Evolutionary conservation across 2,888 invertebrate genomes (phyloP).

Genomic region (Tupiocoris notatus): DNA sequence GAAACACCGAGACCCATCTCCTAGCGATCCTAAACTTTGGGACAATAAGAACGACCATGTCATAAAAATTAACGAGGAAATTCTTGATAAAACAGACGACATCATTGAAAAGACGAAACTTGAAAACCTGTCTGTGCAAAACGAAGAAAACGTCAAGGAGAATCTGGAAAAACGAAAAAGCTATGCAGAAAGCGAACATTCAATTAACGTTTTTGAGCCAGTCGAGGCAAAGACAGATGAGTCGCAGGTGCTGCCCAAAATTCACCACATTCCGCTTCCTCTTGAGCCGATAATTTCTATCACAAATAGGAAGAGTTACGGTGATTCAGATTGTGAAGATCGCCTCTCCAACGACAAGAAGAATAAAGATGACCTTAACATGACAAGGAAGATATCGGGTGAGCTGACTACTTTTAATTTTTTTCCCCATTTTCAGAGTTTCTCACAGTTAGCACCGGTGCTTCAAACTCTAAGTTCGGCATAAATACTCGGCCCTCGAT

Average conservation of each 20-base stretch:
- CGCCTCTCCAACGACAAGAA: constrained; percentile 27
- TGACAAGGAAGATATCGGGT: constrained; percentile 40
- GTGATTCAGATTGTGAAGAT: constrained; percentile 21
- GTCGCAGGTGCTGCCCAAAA: background rate
- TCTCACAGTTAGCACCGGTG: no score
- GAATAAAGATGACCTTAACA: constrained; percentile 33
- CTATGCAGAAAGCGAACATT: background rate
- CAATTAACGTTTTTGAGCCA: background rate
- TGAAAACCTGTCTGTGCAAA: background rate
- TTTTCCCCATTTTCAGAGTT: background rate
- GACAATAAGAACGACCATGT: constrained; percentile 9
- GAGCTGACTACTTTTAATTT: background rate
- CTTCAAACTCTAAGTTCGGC: no score
- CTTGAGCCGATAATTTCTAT: constrained; percentile 34
- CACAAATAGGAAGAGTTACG: constrained; percentile 1
- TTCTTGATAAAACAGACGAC: background rate
- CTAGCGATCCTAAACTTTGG: constrained; percentile 5
- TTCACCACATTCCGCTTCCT: background rate
- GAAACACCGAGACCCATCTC: constrained; percentile 6
- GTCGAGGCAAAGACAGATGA: background rate
- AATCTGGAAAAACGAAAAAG: background rate
- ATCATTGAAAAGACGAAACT: background rate
- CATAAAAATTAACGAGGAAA: background rate
- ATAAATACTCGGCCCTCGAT: no score
- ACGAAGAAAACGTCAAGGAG: constrained; percentile 19